Evolutionary conservation across 2,888 invertebrate genomes (phyloP), one percentile per base, ranked within the genome.

Genomic region (Hecatera dysodea): DNA sequence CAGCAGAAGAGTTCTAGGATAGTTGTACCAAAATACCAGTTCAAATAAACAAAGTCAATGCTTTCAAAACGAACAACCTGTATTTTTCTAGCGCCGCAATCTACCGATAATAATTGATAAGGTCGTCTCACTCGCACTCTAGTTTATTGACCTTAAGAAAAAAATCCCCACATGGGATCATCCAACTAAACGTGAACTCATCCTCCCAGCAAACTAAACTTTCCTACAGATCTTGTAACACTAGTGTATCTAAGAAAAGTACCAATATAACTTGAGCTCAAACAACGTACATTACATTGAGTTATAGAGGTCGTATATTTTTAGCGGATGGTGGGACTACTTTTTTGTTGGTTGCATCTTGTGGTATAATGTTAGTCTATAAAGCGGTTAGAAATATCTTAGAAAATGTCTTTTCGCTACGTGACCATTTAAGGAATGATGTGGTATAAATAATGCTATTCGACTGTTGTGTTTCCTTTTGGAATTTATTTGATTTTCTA

Each of bases 21-120:
- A n/a, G n/a, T n/a, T n/a, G n/a, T n/a, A n/a, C n/a, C 1, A 42
- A 60, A 48, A 22, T 9, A 71, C 50, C 27, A 15, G 42, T 46
- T 17, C 50, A 75, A 62, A 29, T 12, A 17, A 52, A 56, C n/a
- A 24, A 4, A 36, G n/a, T n/a, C n/a, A n/a, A n/a, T n/a, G n/a
- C n/a, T n/a, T 48, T 48, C 15, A 66, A 69, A 66, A 55, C 0
- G 2, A 68, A 79, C 92, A 90, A 0, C 87, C 87, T 86, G 88
- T 93, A 88, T 82, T 81, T 76, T 80, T 82, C 89, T 72, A 74
- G 70, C 62, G 66, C 87, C 88, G 86, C 89, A 87, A 88, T 83
- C 85, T 81, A 91, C 91, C 90, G 90, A 92, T 94, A 94, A 94
- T 93, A 94, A 94, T 93, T 94, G 92, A 94, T 93, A 93, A 92